phyloP scores from a whole-genome alignment of 2,797 vertebrate species.

The Chiloscyllium punctatum region DNA sequence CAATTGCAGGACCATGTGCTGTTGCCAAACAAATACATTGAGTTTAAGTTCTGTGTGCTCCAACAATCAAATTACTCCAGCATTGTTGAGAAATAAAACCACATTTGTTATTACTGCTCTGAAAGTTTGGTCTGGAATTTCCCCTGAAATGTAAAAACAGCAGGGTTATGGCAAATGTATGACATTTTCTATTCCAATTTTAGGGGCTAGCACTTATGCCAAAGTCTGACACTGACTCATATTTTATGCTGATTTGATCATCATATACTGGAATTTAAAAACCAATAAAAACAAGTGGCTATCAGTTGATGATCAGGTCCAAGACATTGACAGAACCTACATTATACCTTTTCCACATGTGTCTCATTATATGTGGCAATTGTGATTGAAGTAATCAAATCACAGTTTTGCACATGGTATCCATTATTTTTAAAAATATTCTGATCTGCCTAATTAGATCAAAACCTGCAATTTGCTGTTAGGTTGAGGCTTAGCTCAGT shows the following conservation, averaged over 20 bases:
- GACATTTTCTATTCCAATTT: background rate
- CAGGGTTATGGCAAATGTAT: background rate
- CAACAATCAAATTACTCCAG: background rate
- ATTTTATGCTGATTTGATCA: background rate
- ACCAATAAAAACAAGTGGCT: background rate
- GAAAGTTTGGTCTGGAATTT: background rate
- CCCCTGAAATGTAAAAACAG: background rate
- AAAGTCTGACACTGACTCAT: too few relatives aligned
- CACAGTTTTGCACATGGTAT: background rate
- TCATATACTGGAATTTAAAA: background rate
- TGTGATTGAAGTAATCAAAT: background rate
- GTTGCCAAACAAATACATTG: slow-evolving; percentile 2
- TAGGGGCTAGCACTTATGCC: background rate
- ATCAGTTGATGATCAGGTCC: background rate
- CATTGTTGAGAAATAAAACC: background rate
- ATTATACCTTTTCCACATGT: background rate
- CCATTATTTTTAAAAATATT: too few relatives aligned
- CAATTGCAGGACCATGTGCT: background rate
- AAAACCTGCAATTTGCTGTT: background rate
- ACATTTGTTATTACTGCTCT: background rate
- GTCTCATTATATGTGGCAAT: background rate
- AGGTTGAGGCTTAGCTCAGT: background rate
- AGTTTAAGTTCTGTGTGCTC: background rate
- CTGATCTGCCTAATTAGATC: background rate
- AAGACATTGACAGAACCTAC: background rate